phyloP scores from a whole-genome alignment of 1,140 invertebrate species.

The Diuraphis noxia region DNA sequence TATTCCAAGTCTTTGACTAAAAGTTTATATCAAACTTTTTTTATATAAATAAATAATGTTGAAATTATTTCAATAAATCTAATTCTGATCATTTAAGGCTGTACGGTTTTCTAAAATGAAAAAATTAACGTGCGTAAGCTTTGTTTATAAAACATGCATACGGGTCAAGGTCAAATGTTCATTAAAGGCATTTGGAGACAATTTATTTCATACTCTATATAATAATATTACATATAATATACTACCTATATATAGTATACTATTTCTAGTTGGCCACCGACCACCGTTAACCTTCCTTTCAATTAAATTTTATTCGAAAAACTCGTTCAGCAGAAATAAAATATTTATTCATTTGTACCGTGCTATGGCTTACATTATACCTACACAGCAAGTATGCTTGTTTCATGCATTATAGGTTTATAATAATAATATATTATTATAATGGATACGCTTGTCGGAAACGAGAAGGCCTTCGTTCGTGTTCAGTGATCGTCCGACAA shows the following conservation, averaged over 20 bases:
- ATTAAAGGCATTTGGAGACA: constrained; percentile 13
- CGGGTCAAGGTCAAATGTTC: background rate
- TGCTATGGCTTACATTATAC: background rate
- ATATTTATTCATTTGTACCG: background rate
- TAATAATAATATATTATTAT: constrained; percentile 18
- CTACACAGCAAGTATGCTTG: background rate
- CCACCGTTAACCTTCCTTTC: constrained; percentile 23
- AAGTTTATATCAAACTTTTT: background rate
- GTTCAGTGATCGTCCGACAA: background rate
- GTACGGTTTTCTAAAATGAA: background rate
- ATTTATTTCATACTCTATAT: constrained; percentile 13
- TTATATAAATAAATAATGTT: background rate
- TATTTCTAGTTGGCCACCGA: background rate
- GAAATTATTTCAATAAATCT: background rate
- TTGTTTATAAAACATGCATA: constrained; percentile 28
- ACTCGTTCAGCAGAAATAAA: background rate
- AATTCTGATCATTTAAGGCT: background rate
- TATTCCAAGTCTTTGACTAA: background rate
- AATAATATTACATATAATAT: background rate
- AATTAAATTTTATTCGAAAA: constrained; percentile 30
- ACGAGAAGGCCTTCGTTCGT: background rate
- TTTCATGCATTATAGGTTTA: background rate
- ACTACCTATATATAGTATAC: background rate
- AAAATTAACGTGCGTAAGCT: background rate
- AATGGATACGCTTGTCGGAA: background rate